Evolutionary conservation across 2,888 invertebrate genomes (phyloP), one percentile per base, ranked within the genome.

Genomic region (Caenorhabditis sp.): DNA sequence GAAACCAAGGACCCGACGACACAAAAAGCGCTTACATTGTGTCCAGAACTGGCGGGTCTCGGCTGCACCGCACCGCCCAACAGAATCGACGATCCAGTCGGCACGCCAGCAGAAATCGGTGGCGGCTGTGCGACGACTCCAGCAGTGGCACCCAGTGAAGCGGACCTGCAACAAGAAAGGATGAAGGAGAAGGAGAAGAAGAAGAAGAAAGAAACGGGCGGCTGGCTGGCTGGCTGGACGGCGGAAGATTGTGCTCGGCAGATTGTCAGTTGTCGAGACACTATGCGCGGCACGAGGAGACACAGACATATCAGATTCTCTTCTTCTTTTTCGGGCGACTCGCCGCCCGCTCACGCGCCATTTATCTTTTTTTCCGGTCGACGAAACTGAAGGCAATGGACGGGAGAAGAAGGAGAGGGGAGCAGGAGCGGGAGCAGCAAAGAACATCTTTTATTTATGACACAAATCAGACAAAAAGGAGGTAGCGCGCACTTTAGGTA

Each of bases 391-490:
- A 20, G 20, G 51, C 22, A 15, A 2, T 3, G 24, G 6, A 50
- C 6, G 4, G 50, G 22, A 50, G 22, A 20, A 20, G 15, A 26
- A 15, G 55, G 32, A 3, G 2, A 1, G 3, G 55, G 3, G 55
- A n/a, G 26, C 13, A 40, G 15, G n/a, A 40, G 40, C 40, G 26
- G n/a, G n/a, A n/a, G n/a, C n/a, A n/a, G n/a, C 22, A 22, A n/a
- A 67, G 76, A 76, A 76, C 76, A 67, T 67, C 74, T 76, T 61
- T 76, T 76, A 76, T 76, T 76, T 61, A 76, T 76, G 67, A 67
- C 24, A 22, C 47, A 64, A 51, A 32, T 26, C 4, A n/a, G n/a
- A n/a, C n/a, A n/a, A n/a, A n/a, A n/a, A n/a, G n/a, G n/a, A n/a
- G n/a, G n/a, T n/a, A n/a, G n/a, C n/a, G n/a, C n/a, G n/a, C n/a